These are phyloP conservation scores for Glaucidium brasilianum DNA, from an alignment of 2,113 vertebrate species.

Conservation along the genomic window DNA sequence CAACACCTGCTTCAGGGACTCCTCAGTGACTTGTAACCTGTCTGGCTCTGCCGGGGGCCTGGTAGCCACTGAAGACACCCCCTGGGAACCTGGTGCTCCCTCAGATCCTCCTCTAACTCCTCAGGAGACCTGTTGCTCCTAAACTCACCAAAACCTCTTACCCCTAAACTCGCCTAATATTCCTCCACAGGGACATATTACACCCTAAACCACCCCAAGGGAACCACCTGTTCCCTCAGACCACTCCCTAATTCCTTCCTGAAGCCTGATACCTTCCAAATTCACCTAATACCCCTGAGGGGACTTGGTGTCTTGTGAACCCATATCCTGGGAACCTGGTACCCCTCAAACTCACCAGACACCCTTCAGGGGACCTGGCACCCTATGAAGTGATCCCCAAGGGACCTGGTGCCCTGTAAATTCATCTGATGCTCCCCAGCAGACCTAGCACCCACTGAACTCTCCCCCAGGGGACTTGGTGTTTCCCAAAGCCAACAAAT, in stretches of 20 bases:
- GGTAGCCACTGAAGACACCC: neutral
- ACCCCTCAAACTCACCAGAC: too few relatives aligned
- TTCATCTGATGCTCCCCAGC: neutral
- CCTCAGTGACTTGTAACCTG: neutral
- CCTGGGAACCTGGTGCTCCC: neutral
- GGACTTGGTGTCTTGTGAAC: neutral
- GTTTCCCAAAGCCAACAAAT: neutral
- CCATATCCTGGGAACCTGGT: neutral
- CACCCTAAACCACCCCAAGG: neutral
- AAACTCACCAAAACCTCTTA: neutral
- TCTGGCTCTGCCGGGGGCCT: too few relatives aligned
- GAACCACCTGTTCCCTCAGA: neutral
- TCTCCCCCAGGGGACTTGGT: neutral
- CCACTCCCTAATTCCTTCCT: neutral
- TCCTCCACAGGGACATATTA: neutral
- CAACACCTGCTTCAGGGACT: neutral
- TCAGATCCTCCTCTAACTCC: neutral
- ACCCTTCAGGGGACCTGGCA: neutral
- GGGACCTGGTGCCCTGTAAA: neutral
- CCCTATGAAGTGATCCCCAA: neutral
- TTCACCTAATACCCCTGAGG: neutral
- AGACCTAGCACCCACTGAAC: neutral
- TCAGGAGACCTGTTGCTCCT: too few relatives aligned
- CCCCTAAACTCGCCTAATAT: neutral
- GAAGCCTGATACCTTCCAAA: neutral